Evolutionary conservation across 2,113 vertebrate species (phyloP), one percentile per base, ranked within the genome.

Genomic region (Blennius ocellaris): DNA sequence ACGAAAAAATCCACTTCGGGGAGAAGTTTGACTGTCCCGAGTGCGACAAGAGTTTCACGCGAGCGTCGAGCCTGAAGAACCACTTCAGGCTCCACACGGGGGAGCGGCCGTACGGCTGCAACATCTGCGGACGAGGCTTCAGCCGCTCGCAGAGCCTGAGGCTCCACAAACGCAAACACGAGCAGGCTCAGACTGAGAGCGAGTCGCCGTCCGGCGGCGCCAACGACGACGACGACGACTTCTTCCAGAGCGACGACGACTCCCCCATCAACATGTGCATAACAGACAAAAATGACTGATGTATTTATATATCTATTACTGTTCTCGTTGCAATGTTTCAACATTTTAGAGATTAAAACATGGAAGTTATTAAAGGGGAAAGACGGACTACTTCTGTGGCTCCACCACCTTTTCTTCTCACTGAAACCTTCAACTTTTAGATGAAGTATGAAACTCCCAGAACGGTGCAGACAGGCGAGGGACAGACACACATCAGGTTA

Each of bases 81-180:
- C 95, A 96, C 9, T 90, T 92, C 84, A 74, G 93, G 11, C 93
- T 94, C 0, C 94, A 95, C 89, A 95, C 94, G 0, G 65, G 92
- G 8, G 94, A 95, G 89, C 83, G 89, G 53, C 91, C 91, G 0
- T 91, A 92, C 0, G 43, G 77, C 82, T 92, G 91, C 38, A 71
- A 80, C 45, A 56, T 93, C 44, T 94, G 93, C 12, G 92, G 92
- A 43, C 69, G 88, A 44, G 88, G 80, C 7, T 89, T 89, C 73
- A 88, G 86, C 16, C 82, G 78, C 51, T 85, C 85, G 1, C 90
- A 91, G 40, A 92, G 91, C 75, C 86, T 92, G 9, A 61, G 91
- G 57, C 87, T 92, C 3, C 90, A 91, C 80, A 87, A 64, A 43
- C 82, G 89, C 6, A 91, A 90, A 44, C 89, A 90, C 0, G 59